Conservation (phyloP, 2,797 vertebrate species). For the Psittacula derbiana region DNA sequence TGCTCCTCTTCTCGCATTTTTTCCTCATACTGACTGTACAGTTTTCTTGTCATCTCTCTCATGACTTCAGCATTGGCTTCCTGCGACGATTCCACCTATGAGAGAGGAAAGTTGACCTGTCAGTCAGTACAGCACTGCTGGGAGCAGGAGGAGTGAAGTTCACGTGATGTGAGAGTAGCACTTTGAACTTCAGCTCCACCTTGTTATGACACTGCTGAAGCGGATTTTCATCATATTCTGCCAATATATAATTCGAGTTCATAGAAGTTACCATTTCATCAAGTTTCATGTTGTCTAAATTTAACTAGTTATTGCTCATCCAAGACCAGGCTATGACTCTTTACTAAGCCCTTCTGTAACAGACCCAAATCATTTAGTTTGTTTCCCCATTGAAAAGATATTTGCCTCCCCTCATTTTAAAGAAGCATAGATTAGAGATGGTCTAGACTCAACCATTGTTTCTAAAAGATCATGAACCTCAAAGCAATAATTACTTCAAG, state of each 20-base stretch:
- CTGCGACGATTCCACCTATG: constrained; percentile 86
- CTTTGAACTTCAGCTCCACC: background rate
- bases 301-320: background rate
- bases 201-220: background rate
- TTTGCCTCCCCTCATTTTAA: fast-evolving
- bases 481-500: background rate
- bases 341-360: background rate
- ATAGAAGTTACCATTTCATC: background rate
- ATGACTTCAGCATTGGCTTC: constrained; percentile 86
- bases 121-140: background rate
- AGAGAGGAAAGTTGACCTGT: background rate
- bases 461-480: background rate
- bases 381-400: background rate
- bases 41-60: constrained; percentile 85
- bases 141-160: background rate
- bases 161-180: background rate
- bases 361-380: background rate
- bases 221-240: background rate
- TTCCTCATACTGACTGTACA: constrained; percentile 87
- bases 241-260: background rate
- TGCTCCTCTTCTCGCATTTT: constrained; percentile 83
- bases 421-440: background rate
- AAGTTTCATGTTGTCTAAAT: background rate
- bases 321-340: background rate
- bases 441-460: background rate